Percentiles rank a stretch among this genome's conserved stretches.
Evolutionary conservation across 2,888 invertebrate species (phyloP).

Genomic region (Erebia aethiops): DNA sequence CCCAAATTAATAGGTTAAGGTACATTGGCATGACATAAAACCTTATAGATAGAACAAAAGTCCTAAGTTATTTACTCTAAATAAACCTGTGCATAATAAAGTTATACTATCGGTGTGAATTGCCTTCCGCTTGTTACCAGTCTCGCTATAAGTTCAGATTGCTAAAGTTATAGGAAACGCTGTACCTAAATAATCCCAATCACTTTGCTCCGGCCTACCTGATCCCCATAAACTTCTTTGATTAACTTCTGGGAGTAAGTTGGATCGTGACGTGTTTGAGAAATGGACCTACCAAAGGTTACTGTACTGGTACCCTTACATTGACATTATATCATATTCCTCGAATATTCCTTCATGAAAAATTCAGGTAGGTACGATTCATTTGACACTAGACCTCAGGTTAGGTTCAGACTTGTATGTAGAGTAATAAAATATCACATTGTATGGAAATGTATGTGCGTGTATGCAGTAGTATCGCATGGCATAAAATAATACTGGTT

Average conservation of each 20-base stretch:
- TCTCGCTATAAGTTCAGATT: constrained; percentile 44
- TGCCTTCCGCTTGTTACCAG: constrained; percentile 20
- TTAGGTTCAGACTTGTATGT: too few relatives aligned
- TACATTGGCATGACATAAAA: neutral
- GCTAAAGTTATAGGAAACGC: constrained; percentile 50
- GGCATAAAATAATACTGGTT: too few relatives aligned
- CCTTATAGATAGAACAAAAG: constrained; percentile 34
- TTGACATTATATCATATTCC: neutral
- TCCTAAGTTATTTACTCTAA: constrained; percentile 2
- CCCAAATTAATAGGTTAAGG: neutral
- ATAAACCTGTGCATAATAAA: constrained; percentile 12
- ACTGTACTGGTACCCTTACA: neutral
- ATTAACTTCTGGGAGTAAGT: constrained; percentile 64
- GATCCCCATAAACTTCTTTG: constrained; percentile 61
- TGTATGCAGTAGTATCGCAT: too few relatives aligned
- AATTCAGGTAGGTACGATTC: too few relatives aligned
- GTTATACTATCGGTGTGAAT: constrained; percentile 12
- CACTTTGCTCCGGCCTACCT: constrained; percentile 51
- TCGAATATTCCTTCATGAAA: neutral
- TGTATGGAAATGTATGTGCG: too few relatives aligned
- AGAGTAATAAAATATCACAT: too few relatives aligned
- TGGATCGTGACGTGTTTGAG: constrained; percentile 61
- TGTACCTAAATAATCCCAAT: constrained; percentile 61
- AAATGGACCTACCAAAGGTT: constrained; percentile 41
- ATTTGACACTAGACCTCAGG: too few relatives aligned